Conservation (phyloP, 2,797 vertebrate species). For the Myripristis murdjan region DNA sequence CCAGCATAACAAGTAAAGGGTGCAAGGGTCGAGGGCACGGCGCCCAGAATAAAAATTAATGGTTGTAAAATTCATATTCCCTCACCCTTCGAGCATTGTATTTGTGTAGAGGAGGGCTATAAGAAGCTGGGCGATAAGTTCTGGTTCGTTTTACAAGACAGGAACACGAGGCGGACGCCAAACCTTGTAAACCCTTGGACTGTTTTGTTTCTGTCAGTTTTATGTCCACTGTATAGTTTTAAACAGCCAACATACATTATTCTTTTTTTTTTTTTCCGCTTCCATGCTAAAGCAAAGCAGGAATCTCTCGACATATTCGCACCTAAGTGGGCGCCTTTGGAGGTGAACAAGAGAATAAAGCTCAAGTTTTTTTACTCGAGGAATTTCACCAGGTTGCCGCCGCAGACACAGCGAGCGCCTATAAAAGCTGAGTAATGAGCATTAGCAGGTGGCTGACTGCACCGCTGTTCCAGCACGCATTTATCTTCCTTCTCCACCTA, state of each 20-base stretch:
- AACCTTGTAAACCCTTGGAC: slow-evolving; percentile 55
- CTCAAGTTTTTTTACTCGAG: slow-evolving; percentile 25
- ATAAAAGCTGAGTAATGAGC: slow-evolving; percentile 60
- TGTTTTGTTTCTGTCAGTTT: slow-evolving; percentile 48
- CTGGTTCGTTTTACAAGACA: slow-evolving; percentile 43
- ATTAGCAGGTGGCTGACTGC: slow-evolving; percentile 56
- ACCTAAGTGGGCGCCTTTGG: no score
- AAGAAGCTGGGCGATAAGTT: slow-evolving; percentile 1
- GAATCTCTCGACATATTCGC: no score
- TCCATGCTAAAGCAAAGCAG: slow-evolving; percentile 11
- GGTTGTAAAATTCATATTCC: not conserved
- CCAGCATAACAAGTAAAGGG: not conserved
- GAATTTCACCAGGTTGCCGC: slow-evolving; percentile 58
- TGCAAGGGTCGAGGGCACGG: slow-evolving; percentile 5
- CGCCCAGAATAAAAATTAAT: slow-evolving; percentile 23
- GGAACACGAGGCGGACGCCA: slow-evolving; percentile 53
- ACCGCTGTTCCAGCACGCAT: slow-evolving; percentile 24
- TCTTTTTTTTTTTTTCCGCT: slow-evolving; percentile 1
- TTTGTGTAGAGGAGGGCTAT: slow-evolving; percentile 22
- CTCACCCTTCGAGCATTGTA: slow-evolving; percentile 19
- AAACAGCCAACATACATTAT: slow-evolving; percentile 22
- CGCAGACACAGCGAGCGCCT: slow-evolving; percentile 54
- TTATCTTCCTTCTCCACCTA: slow-evolving; percentile 23
- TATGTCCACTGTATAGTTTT: slow-evolving; percentile 38
- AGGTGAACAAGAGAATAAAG: slow-evolving; percentile 1